Evolutionary conservation across 2,888 invertebrate species (phyloP), one percentile per base, ranked within the genome.

Genomic region (Drosophila putrida): DNA sequence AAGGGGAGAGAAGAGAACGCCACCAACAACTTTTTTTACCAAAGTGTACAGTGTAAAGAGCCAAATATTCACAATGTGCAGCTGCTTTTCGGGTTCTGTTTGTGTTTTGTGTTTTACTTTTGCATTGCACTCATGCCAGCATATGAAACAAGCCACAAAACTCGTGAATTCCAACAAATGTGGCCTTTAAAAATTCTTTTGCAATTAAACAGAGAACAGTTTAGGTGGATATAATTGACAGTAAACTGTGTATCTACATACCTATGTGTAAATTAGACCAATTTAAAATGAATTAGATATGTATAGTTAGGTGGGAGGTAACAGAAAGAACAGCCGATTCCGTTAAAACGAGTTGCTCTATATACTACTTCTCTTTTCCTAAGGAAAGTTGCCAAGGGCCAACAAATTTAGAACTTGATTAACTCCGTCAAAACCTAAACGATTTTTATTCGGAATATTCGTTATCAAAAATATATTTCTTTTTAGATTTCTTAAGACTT

Each of bases 61-160:
- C 43, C 25, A 25, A 13, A 8, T 35, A 33, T 27, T 31, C 53
- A 66, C 36, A 44, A 49, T 50, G n/a, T 50, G 43, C 13, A 51
- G 33, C 20, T 38, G n/a, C 9, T 27, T 13, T n/a, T 4, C 6
- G 5, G 10, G 13, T 20, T 11, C 28, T 11, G 4, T 39, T 36
- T 36, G 6, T 5, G 13, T 6, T 51, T 54, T 55, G 43, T 54
- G 43, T 43, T 54, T 50, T 25, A 25, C 49, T 36, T 33, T 33
- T 4, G 10, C 33, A 13, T n/a, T 27, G 27, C 27, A 27, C 9
- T 27, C 27, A 11, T 25, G 4, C 9, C 9, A 28, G 35, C n/a
- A 9, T 27, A 13, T 6, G 1, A 51, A 28, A 10, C 35, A 25
- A 36, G 10, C 59, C 50, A 31, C 39, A 58, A 39, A 57, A 53